A percentile compares a stretch with the other conserved stretches of the same genome.
phyloP scores from a whole-genome alignment of 1,140 invertebrate species.

The Rhyzopertha dominica region DNA sequence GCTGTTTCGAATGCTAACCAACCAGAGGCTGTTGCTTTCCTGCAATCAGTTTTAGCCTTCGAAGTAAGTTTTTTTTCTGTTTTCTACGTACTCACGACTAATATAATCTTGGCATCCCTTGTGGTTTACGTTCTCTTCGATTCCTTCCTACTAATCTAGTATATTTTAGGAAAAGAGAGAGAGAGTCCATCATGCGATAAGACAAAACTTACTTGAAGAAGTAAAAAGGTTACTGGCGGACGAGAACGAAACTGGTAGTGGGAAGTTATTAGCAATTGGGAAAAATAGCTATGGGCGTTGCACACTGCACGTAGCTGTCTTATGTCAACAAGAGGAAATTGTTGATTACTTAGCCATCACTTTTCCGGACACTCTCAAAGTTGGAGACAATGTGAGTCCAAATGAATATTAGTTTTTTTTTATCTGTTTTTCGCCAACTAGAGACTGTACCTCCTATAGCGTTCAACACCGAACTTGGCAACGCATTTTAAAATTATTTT shows the following conservation, averaged over 20 bases:
- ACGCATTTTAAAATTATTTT: background rate
- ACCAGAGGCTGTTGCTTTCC: slow-evolving; percentile 58
- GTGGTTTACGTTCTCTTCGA: background rate
- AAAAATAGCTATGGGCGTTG: slow-evolving; percentile 69
- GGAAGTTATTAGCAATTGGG: slow-evolving; percentile 62
- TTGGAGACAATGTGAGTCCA: slow-evolving; percentile 79
- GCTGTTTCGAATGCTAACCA: slow-evolving; percentile 60
- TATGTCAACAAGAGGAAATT: slow-evolving; percentile 72
- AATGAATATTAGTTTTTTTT: slow-evolving; percentile 3
- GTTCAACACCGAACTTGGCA: too few species aligned
- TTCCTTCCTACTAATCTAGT: slow-evolving; percentile 2
- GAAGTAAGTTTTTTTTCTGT: too few species aligned
- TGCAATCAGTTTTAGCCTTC: slow-evolving; percentile 63
- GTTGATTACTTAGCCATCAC: slow-evolving; percentile 66
- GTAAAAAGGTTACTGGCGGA: slow-evolving; percentile 57
- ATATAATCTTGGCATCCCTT: too few species aligned
- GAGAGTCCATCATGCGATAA: slow-evolving; percentile 67
- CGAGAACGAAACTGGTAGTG: slow-evolving; percentile 53
- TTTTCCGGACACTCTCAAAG: slow-evolving; percentile 65
- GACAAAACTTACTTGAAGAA: slow-evolving; percentile 57
- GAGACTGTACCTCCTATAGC: too few species aligned
- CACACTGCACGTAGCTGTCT: slow-evolving; percentile 74
- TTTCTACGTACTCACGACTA: too few species aligned
- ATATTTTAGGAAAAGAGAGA: slow-evolving; percentile 63
- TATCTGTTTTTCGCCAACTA: too few species aligned